These are phyloP conservation scores for Perithous albicinctus DNA, from an alignment of 2,888 invertebrate species.

Conservation along the genomic window DNA sequence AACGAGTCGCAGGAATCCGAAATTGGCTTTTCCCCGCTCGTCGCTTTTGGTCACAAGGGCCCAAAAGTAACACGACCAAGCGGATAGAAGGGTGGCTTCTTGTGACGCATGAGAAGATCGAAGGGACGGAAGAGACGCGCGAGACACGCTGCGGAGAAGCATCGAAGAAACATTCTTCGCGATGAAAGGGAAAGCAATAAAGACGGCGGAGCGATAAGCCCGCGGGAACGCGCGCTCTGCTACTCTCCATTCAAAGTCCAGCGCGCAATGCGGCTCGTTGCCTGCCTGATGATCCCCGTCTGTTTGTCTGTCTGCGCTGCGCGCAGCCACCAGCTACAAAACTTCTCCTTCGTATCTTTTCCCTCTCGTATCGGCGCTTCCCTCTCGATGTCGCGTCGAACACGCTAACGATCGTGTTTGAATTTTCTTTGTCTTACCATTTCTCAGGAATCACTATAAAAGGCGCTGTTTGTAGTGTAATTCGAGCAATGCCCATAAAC, in stretches of 20 bases:
- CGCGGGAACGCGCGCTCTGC: conserved; percentile 35
- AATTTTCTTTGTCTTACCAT: conserved; percentile 25
- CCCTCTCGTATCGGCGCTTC: conserved; percentile 27
- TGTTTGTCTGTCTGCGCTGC: conserved; percentile 31
- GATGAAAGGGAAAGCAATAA: conserved; percentile 66
- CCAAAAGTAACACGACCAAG: conserved; percentile 4
- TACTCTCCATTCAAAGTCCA: conserved; percentile 33
- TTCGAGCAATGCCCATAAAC: conserved; percentile 64
- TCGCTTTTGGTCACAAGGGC: conserved; percentile 1
- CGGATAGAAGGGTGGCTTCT: conserved; percentile 42
- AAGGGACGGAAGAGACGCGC: conserved; percentile 2
- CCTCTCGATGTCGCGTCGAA: conserved; percentile 23
- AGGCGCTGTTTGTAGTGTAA: conserved; percentile 59
- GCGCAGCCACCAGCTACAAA: conserved; percentile 4
- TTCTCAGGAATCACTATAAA: conserved; percentile 43
- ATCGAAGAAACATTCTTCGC: conserved; percentile 59
- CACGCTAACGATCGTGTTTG: conserved; percentile 59
- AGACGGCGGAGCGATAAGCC: conserved; percentile 39
- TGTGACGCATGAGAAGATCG: conserved; percentile 26
- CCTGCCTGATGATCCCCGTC: conserved; percentile 12
- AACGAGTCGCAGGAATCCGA: conserved; percentile 57
- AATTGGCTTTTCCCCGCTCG: conserved; percentile 47
- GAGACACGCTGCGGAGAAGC: neutral
- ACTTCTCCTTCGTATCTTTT: conserved; percentile 8
- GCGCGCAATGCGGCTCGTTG: neutral